These are phyloP conservation scores for Lepidothrix coronata DNA, from an alignment of 2,113 vertebrate genomes.

Conservation along the genomic window DNA sequence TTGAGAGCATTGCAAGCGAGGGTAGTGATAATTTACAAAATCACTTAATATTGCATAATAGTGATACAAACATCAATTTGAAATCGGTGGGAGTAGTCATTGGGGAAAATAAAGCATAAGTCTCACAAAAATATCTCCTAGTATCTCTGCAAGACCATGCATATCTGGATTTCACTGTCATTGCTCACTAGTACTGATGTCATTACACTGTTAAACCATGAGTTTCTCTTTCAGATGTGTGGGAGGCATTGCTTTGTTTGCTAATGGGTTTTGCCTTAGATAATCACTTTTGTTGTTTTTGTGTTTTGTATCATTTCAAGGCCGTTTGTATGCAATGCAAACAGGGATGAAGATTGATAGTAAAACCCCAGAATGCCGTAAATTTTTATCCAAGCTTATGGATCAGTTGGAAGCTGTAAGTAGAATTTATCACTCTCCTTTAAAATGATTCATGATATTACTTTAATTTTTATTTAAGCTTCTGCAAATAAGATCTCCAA, in stretches of 20 bases:
- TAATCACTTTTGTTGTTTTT: neutral
- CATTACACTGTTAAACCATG: neutral
- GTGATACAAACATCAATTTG: neutral
- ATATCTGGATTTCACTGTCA: neutral
- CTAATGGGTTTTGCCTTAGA: neutral
- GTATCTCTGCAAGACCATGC: neutral
- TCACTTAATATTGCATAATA: neutral
- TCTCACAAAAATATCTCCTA: neutral
- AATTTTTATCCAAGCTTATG: slow-evolving; percentile 95
- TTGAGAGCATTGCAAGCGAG: neutral
- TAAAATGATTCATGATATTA: neutral
- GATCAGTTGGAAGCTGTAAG: slow-evolving; percentile 95
- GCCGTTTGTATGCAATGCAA: slow-evolving; percentile 95
- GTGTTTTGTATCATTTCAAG: slow-evolving; percentile 70
- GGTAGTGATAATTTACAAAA: neutral
- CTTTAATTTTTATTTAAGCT: neutral
- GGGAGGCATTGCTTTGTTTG: neutral
- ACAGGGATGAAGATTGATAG: slow-evolving; percentile 97
- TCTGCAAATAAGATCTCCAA: neutral
- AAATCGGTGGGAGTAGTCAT: neutral
- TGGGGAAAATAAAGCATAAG: neutral
- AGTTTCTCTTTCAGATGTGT: neutral
- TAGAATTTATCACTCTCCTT: slow-evolving; percentile 40
- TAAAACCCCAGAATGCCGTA: slow-evolving; percentile 92
- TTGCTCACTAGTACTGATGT: neutral